These are phyloP conservation scores for Cercopithecus petaurista DNA, from an alignment of 2,797 vertebrate species.

Conservation along the genomic window DNA sequence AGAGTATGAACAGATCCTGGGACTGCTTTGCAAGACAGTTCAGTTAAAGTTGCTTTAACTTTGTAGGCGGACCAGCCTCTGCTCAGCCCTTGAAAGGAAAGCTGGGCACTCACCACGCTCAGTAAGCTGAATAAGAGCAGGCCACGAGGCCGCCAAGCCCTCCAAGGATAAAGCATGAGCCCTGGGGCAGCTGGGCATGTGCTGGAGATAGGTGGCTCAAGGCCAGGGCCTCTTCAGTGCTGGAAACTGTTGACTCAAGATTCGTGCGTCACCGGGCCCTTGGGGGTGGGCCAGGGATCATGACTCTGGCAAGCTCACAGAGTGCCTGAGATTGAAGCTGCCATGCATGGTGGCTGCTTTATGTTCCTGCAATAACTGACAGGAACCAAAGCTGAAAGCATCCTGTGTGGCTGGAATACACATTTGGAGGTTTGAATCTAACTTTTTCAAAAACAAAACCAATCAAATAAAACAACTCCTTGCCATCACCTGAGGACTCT, in stretches of 20 bases:
- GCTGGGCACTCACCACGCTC: fast-evolving
- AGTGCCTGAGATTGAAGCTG: background rate
- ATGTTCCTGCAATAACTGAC: background rate
- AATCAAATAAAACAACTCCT: background rate
- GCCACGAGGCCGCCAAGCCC: background rate
- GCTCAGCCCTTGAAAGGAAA: background rate
- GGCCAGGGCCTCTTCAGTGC: fast-evolving
- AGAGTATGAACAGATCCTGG: background rate
- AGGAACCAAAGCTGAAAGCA: background rate
- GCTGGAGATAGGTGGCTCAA: background rate
- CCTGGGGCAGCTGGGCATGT: background rate
- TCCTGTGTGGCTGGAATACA: background rate
- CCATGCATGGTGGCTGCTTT: background rate
- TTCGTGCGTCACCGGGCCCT: background rate
- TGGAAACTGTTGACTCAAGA: background rate
- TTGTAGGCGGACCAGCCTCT: background rate
- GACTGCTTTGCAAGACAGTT: background rate
- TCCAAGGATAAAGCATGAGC: background rate
- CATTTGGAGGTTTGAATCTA: background rate
- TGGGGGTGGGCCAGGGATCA: background rate
- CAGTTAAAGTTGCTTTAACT: background rate
- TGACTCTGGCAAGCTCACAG: background rate
- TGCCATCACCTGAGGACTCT: background rate
- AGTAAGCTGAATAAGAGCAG: background rate
- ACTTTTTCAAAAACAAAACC: background rate